Conservation (phyloP, 2,888 invertebrate species). For the Crematogaster levior region DNA sequence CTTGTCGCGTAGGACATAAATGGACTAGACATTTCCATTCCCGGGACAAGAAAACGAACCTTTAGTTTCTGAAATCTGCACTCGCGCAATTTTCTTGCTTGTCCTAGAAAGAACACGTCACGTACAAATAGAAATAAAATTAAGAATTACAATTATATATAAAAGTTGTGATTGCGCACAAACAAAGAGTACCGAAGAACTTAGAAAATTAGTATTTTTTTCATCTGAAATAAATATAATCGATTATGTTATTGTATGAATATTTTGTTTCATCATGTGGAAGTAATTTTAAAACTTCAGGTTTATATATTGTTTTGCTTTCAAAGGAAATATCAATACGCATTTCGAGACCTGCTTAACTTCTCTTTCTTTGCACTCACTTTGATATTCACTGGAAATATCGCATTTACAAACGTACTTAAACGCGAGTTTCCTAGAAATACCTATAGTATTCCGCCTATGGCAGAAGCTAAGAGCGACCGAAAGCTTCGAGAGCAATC, state of each 20-base stretch:
- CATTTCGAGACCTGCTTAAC: neutral
- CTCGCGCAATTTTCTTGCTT: conserved; percentile 28
- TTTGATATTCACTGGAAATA: conserved; percentile 1
- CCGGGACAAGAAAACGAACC: conserved; percentile 1
- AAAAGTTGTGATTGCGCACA: neutral
- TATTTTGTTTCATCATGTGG: neutral
- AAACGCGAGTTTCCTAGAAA: neutral
- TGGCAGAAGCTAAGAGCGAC: neutral
- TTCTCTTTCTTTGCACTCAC: neutral
- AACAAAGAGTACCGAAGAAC: neutral
- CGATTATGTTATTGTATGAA: neutral
- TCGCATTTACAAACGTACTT: conserved; percentile 7
- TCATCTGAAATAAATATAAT: neutral
- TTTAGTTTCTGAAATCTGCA: conserved; percentile 21
- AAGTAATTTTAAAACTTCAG: neutral
- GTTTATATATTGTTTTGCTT: neutral
- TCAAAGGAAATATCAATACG: neutral
- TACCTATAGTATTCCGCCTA: no score
- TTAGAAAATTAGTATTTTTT: neutral
- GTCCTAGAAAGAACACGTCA: conserved; percentile 15
- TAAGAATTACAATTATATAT: neutral
- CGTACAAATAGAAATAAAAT: conserved; percentile 18
- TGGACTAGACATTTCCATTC: conserved; percentile 47
- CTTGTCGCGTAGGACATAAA: conserved; percentile 47
- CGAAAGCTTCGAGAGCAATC: conserved; percentile 23